Conservation (phyloP, 2,797 vertebrate genomes). For the Alca torda region DNA sequence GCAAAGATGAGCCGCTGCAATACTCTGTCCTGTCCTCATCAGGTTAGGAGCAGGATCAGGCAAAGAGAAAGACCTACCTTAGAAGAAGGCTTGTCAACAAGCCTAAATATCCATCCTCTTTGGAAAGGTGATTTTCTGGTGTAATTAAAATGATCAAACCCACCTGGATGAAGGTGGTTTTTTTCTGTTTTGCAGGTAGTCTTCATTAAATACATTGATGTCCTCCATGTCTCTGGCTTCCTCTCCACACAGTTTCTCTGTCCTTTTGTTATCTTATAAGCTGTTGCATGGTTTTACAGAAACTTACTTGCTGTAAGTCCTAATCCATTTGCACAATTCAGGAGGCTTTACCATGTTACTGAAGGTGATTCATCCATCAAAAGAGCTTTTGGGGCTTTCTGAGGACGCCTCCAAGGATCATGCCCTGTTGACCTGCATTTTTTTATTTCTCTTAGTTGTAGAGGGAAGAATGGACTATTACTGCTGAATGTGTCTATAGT, state of each 20-base stretch:
- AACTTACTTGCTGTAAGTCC: neutral
- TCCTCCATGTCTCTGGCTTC: neutral
- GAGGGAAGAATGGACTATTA: neutral
- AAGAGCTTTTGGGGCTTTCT: neutral
- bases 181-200: neutral
- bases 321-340: neutral
- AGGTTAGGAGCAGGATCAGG: neutral
- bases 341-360: neutral
- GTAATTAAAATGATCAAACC: neutral
- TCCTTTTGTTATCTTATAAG: neutral
- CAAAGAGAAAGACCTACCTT: neutral
- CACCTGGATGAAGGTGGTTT: neutral
- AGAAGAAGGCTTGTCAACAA: neutral
- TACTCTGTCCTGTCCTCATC: neutral
- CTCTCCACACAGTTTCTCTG: neutral
- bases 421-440: neutral
- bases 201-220: neutral
- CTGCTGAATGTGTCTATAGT: neutral
- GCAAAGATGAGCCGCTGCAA: neutral
- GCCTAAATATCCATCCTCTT: neutral
- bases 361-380: neutral
- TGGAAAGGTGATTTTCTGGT: neutral
- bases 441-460: neutral
- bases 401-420: neutral
- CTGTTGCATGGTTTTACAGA: neutral